Evolutionary conservation across 1,140 invertebrate genomes (phyloP).

Genomic region (Ridgeia piscesae): DNA sequence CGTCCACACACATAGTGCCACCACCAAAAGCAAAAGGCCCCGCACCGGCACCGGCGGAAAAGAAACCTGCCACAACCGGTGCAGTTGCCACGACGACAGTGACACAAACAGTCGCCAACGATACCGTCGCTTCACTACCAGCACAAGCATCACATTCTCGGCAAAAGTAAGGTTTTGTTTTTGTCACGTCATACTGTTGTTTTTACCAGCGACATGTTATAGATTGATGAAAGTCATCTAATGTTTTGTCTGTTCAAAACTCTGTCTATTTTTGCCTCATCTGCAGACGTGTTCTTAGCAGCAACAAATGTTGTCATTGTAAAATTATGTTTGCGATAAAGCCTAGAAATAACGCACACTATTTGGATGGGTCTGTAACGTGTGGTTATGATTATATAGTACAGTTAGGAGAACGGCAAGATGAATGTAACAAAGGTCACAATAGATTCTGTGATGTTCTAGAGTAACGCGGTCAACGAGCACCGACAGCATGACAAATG

Average conservation of each 20-base stretch:
- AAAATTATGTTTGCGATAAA: no score
- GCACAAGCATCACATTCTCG: neutral
- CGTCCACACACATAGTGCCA: neutral
- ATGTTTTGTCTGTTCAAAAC: no score
- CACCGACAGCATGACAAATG: neutral
- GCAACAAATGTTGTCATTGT: no score
- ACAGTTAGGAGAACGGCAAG: neutral
- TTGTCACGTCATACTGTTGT: neutral
- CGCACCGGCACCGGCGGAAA: neutral
- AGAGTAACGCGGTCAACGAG: neutral
- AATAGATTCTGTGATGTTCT: neutral
- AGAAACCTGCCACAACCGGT: neutral
- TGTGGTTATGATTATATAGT: neutral
- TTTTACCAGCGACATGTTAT: neutral
- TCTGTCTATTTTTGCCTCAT: no score
- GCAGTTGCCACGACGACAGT: neutral
- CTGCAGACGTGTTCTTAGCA: no score
- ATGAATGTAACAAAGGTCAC: neutral
- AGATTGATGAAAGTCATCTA: neutral
- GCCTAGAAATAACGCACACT: neutral
- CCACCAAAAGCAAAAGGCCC: constrained; percentile 3
- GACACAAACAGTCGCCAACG: neutral
- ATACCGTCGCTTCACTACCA: neutral
- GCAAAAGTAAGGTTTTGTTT: neutral
- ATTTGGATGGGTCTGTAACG: neutral